These are phyloP conservation scores for Dipodomys spectabilis DNA, from an alignment of 2,113 vertebrate species.

Conservation along the genomic window DNA sequence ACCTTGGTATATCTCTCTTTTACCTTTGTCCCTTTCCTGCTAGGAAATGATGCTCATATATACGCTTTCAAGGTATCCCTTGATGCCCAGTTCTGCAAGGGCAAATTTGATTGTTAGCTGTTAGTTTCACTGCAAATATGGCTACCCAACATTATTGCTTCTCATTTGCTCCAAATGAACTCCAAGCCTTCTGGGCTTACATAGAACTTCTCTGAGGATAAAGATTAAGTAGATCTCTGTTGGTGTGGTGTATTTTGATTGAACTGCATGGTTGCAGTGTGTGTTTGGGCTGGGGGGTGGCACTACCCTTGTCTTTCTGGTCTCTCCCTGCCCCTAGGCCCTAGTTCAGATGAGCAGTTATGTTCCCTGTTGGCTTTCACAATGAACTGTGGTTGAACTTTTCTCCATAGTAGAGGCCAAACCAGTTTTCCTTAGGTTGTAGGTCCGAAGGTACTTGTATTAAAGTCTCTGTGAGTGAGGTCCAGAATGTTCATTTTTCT, in stretches of 20 bases:
- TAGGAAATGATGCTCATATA: constrained; percentile 27
- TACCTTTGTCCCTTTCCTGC: background rate
- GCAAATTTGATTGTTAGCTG: constrained; percentile 57
- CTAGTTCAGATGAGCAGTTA: background rate
- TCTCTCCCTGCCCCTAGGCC: background rate
- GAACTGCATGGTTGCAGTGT: background rate
- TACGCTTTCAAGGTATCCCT: constrained; percentile 23
- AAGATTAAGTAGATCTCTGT: constrained; percentile 60
- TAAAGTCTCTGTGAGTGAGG: background rate
- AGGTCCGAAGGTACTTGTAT: background rate
- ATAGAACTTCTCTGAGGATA: constrained; percentile 48
- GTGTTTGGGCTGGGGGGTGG: background rate
- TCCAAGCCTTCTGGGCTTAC: constrained; percentile 51
- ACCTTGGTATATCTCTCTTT: constrained; percentile 17
- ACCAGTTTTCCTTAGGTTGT: background rate
- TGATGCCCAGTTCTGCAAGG: constrained; percentile 35
- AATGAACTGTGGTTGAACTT: background rate
- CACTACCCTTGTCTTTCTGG: background rate
- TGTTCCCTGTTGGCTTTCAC: background rate
- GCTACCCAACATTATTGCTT: constrained; percentile 53
- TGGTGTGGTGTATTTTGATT: constrained; percentile 45
- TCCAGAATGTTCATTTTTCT: constrained; percentile 8
- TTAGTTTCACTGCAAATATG: constrained; percentile 57
- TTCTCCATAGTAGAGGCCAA: background rate
- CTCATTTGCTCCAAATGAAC: constrained; percentile 61